Evolutionary conservation across 1,140 invertebrate species (phyloP), one percentile per base, ranked within the genome.

Genomic region (Ylistrum balloti): DNA sequence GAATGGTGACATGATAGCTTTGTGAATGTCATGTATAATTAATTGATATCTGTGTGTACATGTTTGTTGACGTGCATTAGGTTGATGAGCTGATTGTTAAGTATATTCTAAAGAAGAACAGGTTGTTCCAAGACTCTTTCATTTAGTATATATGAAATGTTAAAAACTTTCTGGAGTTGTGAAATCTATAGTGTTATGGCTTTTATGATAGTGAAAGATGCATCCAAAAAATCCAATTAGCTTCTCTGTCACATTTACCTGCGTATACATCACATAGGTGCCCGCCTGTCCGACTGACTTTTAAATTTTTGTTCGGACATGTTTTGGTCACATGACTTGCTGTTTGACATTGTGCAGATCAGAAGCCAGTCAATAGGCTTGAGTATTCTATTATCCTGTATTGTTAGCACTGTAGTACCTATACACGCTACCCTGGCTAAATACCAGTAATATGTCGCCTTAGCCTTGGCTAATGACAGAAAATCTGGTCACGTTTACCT

Each of bases 21-120:
- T 74, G 56, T 74, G 56, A 28, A n/a, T n/a, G n/a, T 74, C 56
- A 74, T 74, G 56, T 74, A 74, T 74, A 74, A 74, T 74, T 74
- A 74, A 74, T 74, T 74, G 17, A 74, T 74, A 74, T 74, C 56
- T 74, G 56, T 74, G 17, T 74, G 56, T 74, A 74, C 56, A 74
- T 74, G 56, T 28, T 28, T 28, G 56, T 22, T 3, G n/a, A n/a
- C 22, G 28, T n/a, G n/a, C 28, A n/a, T 28, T 74, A 74, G 5
- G n/a, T 74, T 1, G 22, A 5, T 74, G 35, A 13, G 41, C 20
- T 1, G 41, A 7, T 74, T 74, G 56, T n/a, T 1, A 28, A 74
- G 56, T n/a, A 28, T 74, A 28, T 74, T 74, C 7, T 28, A 74
- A 74, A 74, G 1, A 74, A 74, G 17, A 74, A 74, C 56, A 28